Conservation (phyloP, 2,888 invertebrate genomes). For the Lycophotia porphyrea region DNA sequence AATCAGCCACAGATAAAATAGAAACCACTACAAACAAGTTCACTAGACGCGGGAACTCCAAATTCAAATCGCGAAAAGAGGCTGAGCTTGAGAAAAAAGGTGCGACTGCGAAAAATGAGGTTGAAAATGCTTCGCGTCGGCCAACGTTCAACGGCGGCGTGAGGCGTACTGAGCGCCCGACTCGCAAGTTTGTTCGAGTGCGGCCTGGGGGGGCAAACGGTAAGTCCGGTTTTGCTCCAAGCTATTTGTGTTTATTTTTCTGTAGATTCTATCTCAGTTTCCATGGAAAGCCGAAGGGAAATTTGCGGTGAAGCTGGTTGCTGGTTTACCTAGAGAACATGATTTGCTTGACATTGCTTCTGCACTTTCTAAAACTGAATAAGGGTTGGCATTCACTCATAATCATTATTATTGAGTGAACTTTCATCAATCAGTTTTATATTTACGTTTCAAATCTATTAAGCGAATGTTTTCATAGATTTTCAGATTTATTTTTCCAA, state of each 20-base stretch:
- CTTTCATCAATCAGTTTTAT: background rate
- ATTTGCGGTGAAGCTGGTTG: slow-evolving; percentile 49
- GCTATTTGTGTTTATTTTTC: slow-evolving; percentile 62
- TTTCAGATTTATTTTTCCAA: background rate
- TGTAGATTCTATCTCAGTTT: slow-evolving; percentile 58
- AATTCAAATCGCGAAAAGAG: slow-evolving; percentile 73
- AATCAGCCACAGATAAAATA: slow-evolving; percentile 71
- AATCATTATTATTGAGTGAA: background rate
- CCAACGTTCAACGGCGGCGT: slow-evolving; percentile 79
- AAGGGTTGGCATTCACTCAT: background rate
- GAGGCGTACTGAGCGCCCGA: slow-evolving; percentile 83
- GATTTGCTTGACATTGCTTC: slow-evolving; percentile 56
- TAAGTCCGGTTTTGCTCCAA: slow-evolving; percentile 81
- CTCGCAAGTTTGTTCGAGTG: slow-evolving; percentile 82
- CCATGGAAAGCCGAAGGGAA: slow-evolving; percentile 66
- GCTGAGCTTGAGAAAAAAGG: slow-evolving; percentile 73
- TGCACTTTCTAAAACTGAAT: slow-evolving; percentile 41
- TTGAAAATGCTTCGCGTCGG: slow-evolving; percentile 75
- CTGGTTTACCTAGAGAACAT: slow-evolving; percentile 38
- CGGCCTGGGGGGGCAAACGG: slow-evolving; percentile 83
- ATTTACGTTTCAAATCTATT: background rate
- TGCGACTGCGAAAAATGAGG: slow-evolving; percentile 68
- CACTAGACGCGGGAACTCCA: slow-evolving; percentile 73
- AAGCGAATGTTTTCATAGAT: background rate
- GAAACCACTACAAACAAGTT: slow-evolving; percentile 79